Percentiles rank a stretch among this genome's conserved stretches.
Conservation (phyloP, 1,140 invertebrate species). For the Macrobrachium rosenbergii region DNA sequence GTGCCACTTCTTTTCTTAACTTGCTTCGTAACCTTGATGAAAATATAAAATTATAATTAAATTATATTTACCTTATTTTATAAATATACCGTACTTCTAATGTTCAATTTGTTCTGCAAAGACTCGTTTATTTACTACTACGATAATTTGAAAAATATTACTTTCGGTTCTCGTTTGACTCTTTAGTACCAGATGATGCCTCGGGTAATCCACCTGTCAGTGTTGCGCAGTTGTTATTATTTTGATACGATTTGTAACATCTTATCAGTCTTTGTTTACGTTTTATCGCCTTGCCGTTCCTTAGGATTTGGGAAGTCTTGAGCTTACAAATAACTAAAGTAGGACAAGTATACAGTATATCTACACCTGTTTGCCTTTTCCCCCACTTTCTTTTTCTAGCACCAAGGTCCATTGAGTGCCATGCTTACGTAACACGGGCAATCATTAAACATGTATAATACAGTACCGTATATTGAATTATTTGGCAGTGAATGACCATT, state of each 20-base stretch:
- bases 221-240: slow-evolving; percentile 44
- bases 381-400: no score
- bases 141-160: not conserved
- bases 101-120: not conserved
- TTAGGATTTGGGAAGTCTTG: not conserved
- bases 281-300: not conserved
- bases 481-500: no score
- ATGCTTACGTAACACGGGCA: not conserved
- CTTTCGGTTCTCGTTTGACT: slow-evolving; percentile 17
- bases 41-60: not conserved
- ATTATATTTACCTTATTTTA: not conserved
- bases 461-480: not conserved
- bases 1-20: slow-evolving; percentile 63
- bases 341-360: no score
- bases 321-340: not conserved
- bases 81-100: not conserved
- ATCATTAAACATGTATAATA: not conserved
- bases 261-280: not conserved
- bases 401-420: no score
- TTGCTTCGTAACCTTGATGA: not conserved
- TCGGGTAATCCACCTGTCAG: slow-evolving; percentile 34
- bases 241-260: not conserved
- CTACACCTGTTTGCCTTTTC: no score
- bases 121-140: not conserved
- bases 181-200: slow-evolving; percentile 37